phyloP scores from a whole-genome alignment of 2,113 vertebrate genomes.

The Rissa tridactyla region DNA sequence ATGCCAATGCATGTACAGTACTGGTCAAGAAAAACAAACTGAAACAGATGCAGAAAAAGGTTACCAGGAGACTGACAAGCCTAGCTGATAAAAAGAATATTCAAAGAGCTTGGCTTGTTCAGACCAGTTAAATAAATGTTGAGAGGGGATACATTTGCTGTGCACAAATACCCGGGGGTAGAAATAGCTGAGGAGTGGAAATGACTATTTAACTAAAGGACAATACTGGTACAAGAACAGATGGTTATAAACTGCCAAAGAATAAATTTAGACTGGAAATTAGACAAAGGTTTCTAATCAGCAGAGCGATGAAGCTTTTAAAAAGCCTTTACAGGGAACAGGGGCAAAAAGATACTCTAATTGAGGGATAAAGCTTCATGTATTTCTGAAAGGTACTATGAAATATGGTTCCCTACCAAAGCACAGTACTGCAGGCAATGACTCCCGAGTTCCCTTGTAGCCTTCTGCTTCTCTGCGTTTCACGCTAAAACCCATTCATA shows the following conservation, averaged over 20 bases:
- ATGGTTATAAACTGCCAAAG: constrained; percentile 56
- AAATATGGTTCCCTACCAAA: background rate
- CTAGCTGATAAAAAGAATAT: background rate
- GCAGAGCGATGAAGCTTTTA: constrained; percentile 34
- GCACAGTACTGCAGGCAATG: background rate
- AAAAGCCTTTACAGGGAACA: constrained; percentile 19
- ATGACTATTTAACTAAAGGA: constrained; percentile 54
- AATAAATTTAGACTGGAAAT: constrained; percentile 65
- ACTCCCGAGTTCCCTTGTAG: background rate
- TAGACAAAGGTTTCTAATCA: constrained; percentile 61
- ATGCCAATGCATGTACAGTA: background rate
- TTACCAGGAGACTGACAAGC: background rate
- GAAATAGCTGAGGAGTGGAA: constrained; percentile 27
- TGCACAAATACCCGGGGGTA: background rate
- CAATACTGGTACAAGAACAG: constrained; percentile 55
- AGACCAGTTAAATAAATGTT: constrained; percentile 9
- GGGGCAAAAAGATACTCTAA: constrained; percentile 39
- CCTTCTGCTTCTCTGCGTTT: background rate
- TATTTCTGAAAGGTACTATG: constrained; percentile 11
- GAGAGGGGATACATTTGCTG: constrained; percentile 7
- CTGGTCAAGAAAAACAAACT: constrained; percentile 8
- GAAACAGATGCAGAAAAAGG: background rate
- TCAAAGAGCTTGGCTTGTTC: background rate
- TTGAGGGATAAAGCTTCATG: background rate
- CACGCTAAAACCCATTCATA: background rate